Conservation (phyloP, 2,888 invertebrate genomes). For the Sepioteuthis lessoniana region DNA sequence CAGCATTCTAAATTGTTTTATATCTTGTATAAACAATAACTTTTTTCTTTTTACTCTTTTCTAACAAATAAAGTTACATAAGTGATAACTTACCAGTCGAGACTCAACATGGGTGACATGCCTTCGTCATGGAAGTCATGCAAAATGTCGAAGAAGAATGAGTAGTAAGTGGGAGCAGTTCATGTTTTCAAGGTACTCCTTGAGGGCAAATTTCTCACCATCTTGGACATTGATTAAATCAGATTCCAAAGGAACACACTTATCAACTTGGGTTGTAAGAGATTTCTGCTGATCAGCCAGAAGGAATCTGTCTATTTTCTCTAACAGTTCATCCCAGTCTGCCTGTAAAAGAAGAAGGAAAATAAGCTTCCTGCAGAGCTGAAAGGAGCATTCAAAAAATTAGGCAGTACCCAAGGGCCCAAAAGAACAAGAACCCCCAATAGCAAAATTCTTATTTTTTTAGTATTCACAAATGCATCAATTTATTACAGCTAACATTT, state of each 20-base stretch:
- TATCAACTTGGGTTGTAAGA: slow-evolving; percentile 55
- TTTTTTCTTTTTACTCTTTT: no score
- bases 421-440: no score
- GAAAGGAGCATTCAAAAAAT: no score
- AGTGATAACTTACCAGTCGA: slow-evolving; percentile 54
- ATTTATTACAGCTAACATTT: no score
- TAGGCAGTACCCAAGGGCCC: no score
- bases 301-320: slow-evolving; percentile 59
- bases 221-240: slow-evolving; percentile 62
- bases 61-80: no score
- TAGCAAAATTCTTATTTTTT: no score
- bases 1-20: no score
- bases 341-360: slow-evolving; percentile 54
- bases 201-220: slow-evolving; percentile 56
- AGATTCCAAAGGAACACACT: slow-evolving; percentile 58
- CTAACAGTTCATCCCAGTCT: slow-evolving; percentile 65
- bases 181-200: slow-evolving; percentile 53
- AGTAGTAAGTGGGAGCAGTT: slow-evolving; percentile 56
- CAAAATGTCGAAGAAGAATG: slow-evolving; percentile 70
- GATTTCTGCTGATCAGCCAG: slow-evolving; percentile 50
- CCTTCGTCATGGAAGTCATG: slow-evolving; percentile 73
- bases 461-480: no score
- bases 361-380: background rate
- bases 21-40: no score
- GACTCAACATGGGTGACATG: slow-evolving; percentile 62